Evolutionary conservation across 2,888 invertebrate species (phyloP).

Genomic region (Mactromeris polynyma): DNA sequence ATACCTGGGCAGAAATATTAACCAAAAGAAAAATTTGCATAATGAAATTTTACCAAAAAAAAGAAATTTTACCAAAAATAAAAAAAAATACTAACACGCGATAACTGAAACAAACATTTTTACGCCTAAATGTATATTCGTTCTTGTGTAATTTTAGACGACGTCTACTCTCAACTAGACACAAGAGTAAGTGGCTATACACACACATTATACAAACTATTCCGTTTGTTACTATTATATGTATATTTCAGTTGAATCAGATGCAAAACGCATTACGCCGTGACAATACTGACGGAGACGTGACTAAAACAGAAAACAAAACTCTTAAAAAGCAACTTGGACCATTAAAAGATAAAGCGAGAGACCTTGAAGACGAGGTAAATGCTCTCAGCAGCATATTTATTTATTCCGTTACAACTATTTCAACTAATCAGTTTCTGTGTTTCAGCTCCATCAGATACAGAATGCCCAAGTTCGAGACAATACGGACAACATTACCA

Average conservation of each 20-base stretch:
- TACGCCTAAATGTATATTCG: no score
- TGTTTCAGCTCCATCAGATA: constrained; percentile 87
- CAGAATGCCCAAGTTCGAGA: constrained; percentile 86
- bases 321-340: constrained; percentile 84
- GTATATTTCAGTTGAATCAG: constrained; percentile 85
- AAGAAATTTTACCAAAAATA: no score
- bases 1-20: no score
- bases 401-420: background rate
- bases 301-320: constrained; percentile 87
- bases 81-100: no score
- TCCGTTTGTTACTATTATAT: background rate
- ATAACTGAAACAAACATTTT: no score
- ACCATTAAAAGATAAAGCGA: constrained; percentile 61
- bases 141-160: no score
- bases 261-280: constrained; percentile 87
- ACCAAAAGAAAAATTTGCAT: no score
- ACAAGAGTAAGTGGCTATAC: no score
- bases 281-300: constrained; percentile 86
- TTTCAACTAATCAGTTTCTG: background rate
- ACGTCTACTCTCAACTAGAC: no score
- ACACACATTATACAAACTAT: background rate
- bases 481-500: constrained; percentile 86
- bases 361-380: constrained; percentile 75
- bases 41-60: no score
- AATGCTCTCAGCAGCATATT: background rate